phyloP scores from a whole-genome alignment of 1,140 invertebrate genomes.

The Pararge aegeria region DNA sequence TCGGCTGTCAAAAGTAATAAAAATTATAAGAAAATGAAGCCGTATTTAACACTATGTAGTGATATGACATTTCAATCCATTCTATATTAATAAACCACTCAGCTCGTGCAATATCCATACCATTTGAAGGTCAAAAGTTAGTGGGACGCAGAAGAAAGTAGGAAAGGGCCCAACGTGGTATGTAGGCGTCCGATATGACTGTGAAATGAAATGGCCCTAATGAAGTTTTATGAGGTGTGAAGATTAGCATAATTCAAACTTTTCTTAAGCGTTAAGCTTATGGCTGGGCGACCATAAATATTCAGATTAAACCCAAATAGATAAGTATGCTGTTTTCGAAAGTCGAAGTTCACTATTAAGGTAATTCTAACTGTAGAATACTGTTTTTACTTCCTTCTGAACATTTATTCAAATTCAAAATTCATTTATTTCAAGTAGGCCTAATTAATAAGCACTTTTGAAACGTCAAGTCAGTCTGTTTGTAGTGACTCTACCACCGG shows the following conservation, averaged over 20 bases:
- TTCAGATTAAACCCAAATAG: background rate
- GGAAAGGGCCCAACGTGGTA: constrained; percentile 24
- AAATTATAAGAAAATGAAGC: no score
- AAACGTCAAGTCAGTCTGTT: no score
- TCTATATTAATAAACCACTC: background rate
- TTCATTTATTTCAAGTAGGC: no score
- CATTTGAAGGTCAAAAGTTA: constrained; percentile 31
- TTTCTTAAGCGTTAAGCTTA: background rate
- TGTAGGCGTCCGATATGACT: constrained; percentile 14
- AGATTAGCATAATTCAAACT: constrained; percentile 18
- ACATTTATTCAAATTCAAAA: no score
- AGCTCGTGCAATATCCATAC: constrained; percentile 8
- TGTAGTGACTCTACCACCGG: no score
- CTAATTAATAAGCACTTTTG: no score
- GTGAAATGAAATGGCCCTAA: constrained; percentile 4
- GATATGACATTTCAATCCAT: background rate
- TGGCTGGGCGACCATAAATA: background rate
- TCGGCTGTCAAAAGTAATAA: no score
- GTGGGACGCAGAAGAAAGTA: constrained; percentile 39
- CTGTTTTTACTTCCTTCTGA: no score
- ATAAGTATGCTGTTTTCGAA: background rate
- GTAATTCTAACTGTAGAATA: background rate
- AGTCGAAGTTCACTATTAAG: background rate
- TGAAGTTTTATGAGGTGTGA: constrained; percentile 21
- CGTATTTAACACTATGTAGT: no score